These are phyloP conservation scores for Pantala flavescens DNA, from an alignment of 1,140 invertebrate species.

Conservation along the genomic window DNA sequence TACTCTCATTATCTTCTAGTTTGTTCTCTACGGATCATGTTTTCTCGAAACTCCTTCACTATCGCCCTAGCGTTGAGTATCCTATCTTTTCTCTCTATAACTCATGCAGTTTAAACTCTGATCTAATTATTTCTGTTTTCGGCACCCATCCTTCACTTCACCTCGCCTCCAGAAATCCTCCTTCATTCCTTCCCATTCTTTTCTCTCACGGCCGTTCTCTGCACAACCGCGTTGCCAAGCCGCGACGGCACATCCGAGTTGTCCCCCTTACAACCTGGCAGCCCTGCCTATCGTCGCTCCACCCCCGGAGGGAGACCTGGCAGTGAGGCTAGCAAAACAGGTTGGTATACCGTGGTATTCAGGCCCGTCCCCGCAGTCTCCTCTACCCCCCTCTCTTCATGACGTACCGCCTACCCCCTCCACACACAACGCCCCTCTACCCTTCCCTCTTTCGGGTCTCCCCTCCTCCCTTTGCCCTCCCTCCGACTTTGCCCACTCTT, in stretches of 20 bases:
- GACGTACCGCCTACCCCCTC: neutral
- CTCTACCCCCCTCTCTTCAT: neutral
- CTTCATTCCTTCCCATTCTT: neutral
- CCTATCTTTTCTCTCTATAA: no score
- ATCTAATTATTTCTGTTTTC: no score
- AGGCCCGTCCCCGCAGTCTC: neutral
- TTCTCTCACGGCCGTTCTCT: conserved; percentile 8
- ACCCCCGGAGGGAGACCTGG: neutral
- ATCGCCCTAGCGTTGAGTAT: no score
- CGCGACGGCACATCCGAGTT: neutral
- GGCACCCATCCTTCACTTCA: neutral
- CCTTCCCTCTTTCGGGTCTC: neutral
- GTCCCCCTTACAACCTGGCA: conserved; percentile 7
- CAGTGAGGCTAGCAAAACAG: neutral
- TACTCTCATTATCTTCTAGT: no score
- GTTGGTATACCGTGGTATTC: neutral
- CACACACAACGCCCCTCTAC: neutral
- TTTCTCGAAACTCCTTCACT: no score
- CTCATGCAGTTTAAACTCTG: no score
- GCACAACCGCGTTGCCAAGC: neutral
- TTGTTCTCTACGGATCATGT: no score
- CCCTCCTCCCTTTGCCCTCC: neutral
- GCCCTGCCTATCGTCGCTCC: neutral
- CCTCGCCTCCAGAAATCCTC: neutral
- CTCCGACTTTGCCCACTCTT: neutral